phyloP scores from a whole-genome alignment of 2,888 invertebrate genomes.

The Arctia plantaginis region DNA sequence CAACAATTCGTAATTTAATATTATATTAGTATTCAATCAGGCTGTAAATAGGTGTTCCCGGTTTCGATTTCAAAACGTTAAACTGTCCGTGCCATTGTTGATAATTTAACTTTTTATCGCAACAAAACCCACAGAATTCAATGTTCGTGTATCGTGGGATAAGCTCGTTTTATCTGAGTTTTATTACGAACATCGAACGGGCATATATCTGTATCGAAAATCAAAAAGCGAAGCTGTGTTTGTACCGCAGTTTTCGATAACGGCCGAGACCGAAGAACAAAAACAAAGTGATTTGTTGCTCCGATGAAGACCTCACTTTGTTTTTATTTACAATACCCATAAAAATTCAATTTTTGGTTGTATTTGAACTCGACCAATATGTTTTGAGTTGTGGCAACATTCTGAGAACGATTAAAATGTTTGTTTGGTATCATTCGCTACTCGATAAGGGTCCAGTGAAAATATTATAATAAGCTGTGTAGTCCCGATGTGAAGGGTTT shows the following conservation, averaged over 20 bases:
- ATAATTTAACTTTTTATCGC: slow-evolving; percentile 49
- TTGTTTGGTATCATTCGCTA: slow-evolving; percentile 38
- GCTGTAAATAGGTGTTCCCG: slow-evolving; percentile 20
- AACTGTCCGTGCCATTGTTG: slow-evolving; percentile 40
- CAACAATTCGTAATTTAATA: no score
- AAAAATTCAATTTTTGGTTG: slow-evolving; percentile 48
- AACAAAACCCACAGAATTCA: slow-evolving; percentile 36
- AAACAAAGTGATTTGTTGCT: slow-evolving; percentile 77
- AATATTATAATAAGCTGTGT: slow-evolving; percentile 38
- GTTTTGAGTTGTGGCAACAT: slow-evolving; percentile 37
- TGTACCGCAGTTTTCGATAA: slow-evolving; percentile 55
- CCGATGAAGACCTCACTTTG: slow-evolving; percentile 70
- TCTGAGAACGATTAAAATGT: slow-evolving; percentile 43
- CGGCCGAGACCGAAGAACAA: slow-evolving; percentile 54
- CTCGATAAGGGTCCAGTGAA: slow-evolving; percentile 33
- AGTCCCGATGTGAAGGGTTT: slow-evolving; percentile 17
- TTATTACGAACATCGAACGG: slow-evolving; percentile 52
- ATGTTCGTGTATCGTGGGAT: slow-evolving; percentile 35
- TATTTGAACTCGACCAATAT: slow-evolving; percentile 33
- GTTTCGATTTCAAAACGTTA: slow-evolving; percentile 46
- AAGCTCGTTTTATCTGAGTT: slow-evolving; percentile 54
- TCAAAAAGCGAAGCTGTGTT: slow-evolving; percentile 66
- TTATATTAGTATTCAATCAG: slow-evolving; percentile 22
- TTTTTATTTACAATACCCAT: slow-evolving; percentile 67
- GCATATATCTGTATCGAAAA: slow-evolving; percentile 47